Evolutionary conservation across 2,113 vertebrate genomes (phyloP).

Genomic region (Odontophorus gujanensis): DNA sequence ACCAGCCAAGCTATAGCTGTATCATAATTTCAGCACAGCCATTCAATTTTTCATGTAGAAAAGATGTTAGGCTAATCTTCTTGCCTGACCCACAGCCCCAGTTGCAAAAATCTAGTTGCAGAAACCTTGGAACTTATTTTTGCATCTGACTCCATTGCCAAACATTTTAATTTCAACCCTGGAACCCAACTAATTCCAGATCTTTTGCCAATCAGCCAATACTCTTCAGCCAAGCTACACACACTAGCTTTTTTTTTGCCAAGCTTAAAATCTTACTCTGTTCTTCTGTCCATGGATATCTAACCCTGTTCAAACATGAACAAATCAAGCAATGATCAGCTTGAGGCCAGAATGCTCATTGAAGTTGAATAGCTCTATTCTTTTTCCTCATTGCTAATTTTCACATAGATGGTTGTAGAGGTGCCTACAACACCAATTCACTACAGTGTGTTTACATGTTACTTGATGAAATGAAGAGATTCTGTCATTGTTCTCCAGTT

Average conservation of each 20-base stretch:
- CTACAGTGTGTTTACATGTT: not conserved
- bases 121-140: not conserved
- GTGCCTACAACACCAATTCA: not conserved
- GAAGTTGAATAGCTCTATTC: not conserved
- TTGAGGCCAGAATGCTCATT: not conserved
- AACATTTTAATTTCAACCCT: not conserved
- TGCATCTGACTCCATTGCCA: not conserved
- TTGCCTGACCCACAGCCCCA: not conserved
- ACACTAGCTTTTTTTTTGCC: not conserved
- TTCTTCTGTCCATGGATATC: not conserved
- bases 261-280: not conserved
- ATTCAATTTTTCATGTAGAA: not conserved
- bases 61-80: not conserved
- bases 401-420: not conserved
- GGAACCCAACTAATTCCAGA: slow-evolving; percentile 15
- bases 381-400: not conserved
- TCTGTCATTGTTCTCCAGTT: not conserved
- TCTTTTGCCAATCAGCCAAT: slow-evolving; percentile 17
- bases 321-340: not conserved
- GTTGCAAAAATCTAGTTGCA: not conserved
- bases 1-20: not conserved
- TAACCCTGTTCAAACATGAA: not conserved
- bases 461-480: not conserved
- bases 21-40: not conserved
- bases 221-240: slow-evolving; percentile 11